Percentiles rank a stretch among this genome's conserved stretches.
Conservation (phyloP, 1,140 invertebrate genomes). For the Drosophila insularis region DNA sequence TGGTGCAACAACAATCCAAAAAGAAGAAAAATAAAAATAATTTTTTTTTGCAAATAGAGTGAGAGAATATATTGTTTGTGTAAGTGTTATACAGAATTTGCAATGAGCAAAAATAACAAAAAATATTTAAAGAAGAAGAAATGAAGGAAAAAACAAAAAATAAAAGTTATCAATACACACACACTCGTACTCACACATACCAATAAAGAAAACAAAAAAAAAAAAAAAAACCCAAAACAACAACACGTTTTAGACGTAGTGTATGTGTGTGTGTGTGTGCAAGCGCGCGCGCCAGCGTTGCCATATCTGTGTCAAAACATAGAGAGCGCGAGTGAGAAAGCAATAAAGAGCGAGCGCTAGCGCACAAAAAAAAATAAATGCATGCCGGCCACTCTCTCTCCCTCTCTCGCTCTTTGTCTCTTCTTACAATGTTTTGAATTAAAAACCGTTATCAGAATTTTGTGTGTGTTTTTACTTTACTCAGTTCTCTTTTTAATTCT, state of each 20-base stretch:
- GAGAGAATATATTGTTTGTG: constrained; percentile 31
- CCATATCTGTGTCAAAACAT: constrained; percentile 49
- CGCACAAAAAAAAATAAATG: neutral
- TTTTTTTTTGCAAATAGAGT: constrained; percentile 36
- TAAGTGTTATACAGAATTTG: constrained; percentile 29
- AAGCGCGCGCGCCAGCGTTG: constrained; percentile 52
- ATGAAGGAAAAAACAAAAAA: constrained; percentile 23
- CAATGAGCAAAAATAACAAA: neutral
- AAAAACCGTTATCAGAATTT: neutral
- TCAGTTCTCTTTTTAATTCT: neutral
- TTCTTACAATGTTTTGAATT: constrained; percentile 5
- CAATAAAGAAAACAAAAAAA: neutral
- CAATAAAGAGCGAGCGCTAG: constrained; percentile 12
- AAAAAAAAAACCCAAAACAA: constrained; percentile 36
- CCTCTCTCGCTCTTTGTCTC: neutral
- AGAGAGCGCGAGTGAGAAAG: constrained; percentile 13
- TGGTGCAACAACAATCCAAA: constrained; percentile 27
- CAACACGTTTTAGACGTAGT: constrained; percentile 42
- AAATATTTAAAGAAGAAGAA: constrained; percentile 14
- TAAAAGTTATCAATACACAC: constrained; percentile 24
- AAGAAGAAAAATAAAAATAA: constrained; percentile 41
- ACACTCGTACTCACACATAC: neutral
- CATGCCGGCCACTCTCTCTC: constrained; percentile 6
- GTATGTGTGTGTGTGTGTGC: constrained; percentile 15
- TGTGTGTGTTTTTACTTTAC: constrained; percentile 2